Evolutionary conservation across 1,140 invertebrate species (phyloP), one percentile per base, ranked within the genome.

Genomic region (Phenacoccus solenopsis): DNA sequence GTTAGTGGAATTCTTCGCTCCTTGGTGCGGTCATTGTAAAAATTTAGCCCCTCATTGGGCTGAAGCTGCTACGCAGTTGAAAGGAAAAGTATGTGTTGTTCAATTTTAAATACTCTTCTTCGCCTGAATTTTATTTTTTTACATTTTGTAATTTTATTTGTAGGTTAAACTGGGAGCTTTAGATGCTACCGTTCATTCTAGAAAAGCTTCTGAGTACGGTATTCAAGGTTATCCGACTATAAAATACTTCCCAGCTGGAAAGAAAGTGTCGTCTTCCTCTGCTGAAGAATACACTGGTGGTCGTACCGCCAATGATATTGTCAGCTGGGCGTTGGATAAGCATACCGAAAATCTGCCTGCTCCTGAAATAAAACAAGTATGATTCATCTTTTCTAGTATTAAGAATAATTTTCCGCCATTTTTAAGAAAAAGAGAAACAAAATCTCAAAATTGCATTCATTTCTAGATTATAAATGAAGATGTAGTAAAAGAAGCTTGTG

Each of bases 191-290:
- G 91, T 92, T 0, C 86, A 99, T 79, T 86, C 86, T 72, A 76
- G 81, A 3, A 94, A 92, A 81, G 91, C 90, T 0, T 80, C 82
- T 70, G 81, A 88, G 74, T 94, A 90, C 77, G 84, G 85, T 73
- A 87, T 99, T 32, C 85, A 89, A 75, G 96, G 97, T 0, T 99
- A 96, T 81, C 97, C 97, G 10, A 98, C 96, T 9, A 98, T 99
- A 72, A 99, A 99, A 81, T 88, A 89, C 78, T 99, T 99, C 82
- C 82, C 87, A 0, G 82, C 87, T 28, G 94, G 94, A 69, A 86
- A 87, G 72, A 95, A 94, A 78, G 82, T 85, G 70, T 73, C 73
- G 64, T 77, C 79, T 0, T 85, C 85, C 73, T 86, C 86, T 16
- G 87, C 84, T 5, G 83, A 87, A 72, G 91, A 95, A 64, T 93